These are phyloP conservation scores for Peromyscus polionotus DNA, from an alignment of 2,113 vertebrate species.

Conservation along the genomic window DNA sequence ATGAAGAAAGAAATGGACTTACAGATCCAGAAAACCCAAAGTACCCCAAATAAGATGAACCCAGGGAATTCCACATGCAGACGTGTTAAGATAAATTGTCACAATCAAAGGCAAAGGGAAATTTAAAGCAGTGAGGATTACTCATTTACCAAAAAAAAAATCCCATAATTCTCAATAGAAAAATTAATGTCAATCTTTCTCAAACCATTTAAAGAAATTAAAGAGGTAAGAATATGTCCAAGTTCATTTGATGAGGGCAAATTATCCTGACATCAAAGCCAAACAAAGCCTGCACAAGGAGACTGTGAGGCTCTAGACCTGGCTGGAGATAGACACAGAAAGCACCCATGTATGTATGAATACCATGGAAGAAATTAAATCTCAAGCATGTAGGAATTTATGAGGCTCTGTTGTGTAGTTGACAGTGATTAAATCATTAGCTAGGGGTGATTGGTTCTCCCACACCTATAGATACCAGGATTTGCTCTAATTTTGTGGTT, in stretches of 20 bases:
- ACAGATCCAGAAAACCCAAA: not conserved
- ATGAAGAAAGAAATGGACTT: not conserved
- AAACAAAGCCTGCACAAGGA: not conserved
- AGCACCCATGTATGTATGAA: not conserved
- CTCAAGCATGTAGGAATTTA: not conserved
- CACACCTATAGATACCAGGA: not conserved
- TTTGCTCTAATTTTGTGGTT: not conserved
- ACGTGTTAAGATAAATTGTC: not conserved
- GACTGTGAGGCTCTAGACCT: not conserved
- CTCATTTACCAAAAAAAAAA: no score
- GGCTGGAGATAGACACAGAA: not conserved
- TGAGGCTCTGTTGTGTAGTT: not conserved
- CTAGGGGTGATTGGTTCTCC: not conserved
- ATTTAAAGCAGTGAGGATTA: not conserved
- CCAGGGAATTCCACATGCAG: not conserved
- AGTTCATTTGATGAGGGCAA: not conserved
- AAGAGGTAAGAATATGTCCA: not conserved
- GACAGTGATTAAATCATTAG: not conserved
- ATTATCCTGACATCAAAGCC: not conserved
- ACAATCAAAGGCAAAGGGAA: not conserved
- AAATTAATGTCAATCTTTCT: not conserved
- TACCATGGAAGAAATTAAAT: not conserved
- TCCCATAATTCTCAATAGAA: not conserved
- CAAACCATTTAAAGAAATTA: not conserved
- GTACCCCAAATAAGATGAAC: not conserved